Base-by-base conservation (phyloP, 2,888 invertebrate genomes). In the Tachina lurida region DNA sequence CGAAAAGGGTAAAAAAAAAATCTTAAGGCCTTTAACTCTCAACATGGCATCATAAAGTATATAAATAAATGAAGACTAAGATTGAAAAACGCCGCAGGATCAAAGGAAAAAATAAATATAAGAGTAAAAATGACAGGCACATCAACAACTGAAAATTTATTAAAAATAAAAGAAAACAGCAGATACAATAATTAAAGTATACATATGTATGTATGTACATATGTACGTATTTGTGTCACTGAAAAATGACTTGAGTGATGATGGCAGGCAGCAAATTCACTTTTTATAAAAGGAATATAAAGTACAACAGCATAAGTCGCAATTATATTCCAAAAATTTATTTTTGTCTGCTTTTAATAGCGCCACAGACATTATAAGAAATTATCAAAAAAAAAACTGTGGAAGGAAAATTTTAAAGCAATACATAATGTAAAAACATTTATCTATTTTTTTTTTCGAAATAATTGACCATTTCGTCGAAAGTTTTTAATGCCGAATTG, bases 1-100 rank as follows among this genome's bases (percentile, higher is more conserved):
- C 7, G 10, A 67, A 67, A 77, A 52, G 43, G 60, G 49, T 15
- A 31, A 4, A 31, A 31, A 7, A 15, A 10, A 58, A 67, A 83
- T 45, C 52, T 67, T 58, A 19, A 74, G 79, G 62, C 49, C 43
- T 75, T 79, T 60, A 68, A 56, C 78, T 80, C 54, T 84, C 79
- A 84, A 54, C 75, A 56, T 68, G 47, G 13, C 60, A 22, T 71
- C 63, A 71, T 71, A 73, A 76, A 80, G 31, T 31, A 31, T 71
- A 60, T 47, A 65, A 58, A 73, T 58, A 80, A 80, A 80, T 67
- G 60, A 74, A 70, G 62, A 49, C 31, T 62, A 52, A 83, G 56
- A 77, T 83, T 71, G 77, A 77, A 67, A 73, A 65, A 19, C 60
- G 71, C 77, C 60, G 67, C 77, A 73, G 77, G 76, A 77, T 58